Percentiles rank a stretch among this genome's conserved stretches.
Evolutionary conservation across 2,888 invertebrate species (phyloP).

Genomic region (Drosophila helvetica): DNA sequence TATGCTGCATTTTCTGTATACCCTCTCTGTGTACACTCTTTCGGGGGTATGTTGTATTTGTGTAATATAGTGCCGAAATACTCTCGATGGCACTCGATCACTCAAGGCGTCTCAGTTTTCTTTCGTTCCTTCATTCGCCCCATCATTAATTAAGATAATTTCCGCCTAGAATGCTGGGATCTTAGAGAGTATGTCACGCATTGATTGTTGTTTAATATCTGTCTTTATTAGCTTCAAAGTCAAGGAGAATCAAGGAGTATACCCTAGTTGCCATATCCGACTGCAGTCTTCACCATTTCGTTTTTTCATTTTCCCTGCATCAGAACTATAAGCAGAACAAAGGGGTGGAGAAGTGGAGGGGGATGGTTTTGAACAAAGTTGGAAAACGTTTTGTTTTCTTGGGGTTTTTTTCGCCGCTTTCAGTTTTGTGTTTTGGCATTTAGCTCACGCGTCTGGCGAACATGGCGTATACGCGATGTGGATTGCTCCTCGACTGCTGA

Average conservation of each 20-base stretch:
- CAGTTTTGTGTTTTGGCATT: constrained; percentile 49
- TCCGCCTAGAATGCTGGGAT: too few species aligned
- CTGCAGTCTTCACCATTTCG: not conserved
- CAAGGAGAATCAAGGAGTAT: not conserved
- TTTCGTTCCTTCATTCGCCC: not conserved
- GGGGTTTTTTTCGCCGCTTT: constrained; percentile 36
- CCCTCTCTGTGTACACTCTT: not conserved
- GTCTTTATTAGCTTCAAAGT: not conserved
- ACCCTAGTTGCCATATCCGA: not conserved
- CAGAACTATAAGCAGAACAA: not conserved
- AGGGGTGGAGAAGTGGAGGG: not conserved
- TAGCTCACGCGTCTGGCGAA: constrained; percentile 55
- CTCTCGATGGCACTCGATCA: too few species aligned
- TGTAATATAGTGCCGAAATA: too few species aligned
- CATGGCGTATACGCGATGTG: constrained; percentile 52
- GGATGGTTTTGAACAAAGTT: constrained; percentile 2
- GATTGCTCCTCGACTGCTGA: constrained; percentile 5
- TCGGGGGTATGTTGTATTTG: not conserved
- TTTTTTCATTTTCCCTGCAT: constrained; percentile 17
- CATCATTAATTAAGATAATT: too few species aligned
- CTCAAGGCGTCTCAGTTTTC: too few species aligned
- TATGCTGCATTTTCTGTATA: constrained; percentile 17
- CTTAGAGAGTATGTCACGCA: too few species aligned
- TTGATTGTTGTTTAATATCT: not conserved
- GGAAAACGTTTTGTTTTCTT: constrained; percentile 29